Evolutionary conservation across 2,113 vertebrate species (phyloP).

Genomic region (Plectropomus leopardus): DNA sequence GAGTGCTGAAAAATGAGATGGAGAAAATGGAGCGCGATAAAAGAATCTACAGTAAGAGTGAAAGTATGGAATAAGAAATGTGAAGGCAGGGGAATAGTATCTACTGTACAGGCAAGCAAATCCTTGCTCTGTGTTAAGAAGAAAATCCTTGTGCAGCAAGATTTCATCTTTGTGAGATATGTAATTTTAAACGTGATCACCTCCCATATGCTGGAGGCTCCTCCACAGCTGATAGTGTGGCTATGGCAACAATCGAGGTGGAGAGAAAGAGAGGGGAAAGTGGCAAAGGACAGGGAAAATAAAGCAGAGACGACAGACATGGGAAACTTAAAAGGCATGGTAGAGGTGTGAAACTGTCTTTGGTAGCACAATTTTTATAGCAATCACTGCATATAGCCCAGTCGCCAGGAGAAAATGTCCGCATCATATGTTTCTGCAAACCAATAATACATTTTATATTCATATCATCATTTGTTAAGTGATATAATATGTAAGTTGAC

Average conservation of each 20-base stretch:
- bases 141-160: conserved; percentile 46
- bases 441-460: too few relatives aligned
- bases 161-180: conserved; percentile 58
- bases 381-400: background rate
- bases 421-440: too few relatives aligned
- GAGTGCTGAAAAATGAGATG: background rate
- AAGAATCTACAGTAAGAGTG: conserved; percentile 1
- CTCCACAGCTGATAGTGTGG: conserved; percentile 39
- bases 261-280: conserved; percentile 18
- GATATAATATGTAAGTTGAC: too few relatives aligned
- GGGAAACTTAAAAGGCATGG: background rate
- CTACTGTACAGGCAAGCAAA: conserved; percentile 23
- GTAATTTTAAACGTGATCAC: conserved; percentile 51
- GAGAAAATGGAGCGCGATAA: conserved; percentile 11
- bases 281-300: conserved; percentile 18
- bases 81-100: conserved; percentile 15
- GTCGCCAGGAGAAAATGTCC: too few relatives aligned
- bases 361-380: background rate
- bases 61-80: conserved; percentile 9
- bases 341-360: background rate
- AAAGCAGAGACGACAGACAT: conserved; percentile 1
- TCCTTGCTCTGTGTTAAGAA: conserved; percentile 33
- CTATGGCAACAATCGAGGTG: conserved; percentile 56
- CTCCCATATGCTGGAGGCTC: conserved; percentile 30
- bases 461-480: too few relatives aligned